phyloP scores from a whole-genome alignment of 1,140 invertebrate genomes.

The Oryzaephilus surinamensis region DNA sequence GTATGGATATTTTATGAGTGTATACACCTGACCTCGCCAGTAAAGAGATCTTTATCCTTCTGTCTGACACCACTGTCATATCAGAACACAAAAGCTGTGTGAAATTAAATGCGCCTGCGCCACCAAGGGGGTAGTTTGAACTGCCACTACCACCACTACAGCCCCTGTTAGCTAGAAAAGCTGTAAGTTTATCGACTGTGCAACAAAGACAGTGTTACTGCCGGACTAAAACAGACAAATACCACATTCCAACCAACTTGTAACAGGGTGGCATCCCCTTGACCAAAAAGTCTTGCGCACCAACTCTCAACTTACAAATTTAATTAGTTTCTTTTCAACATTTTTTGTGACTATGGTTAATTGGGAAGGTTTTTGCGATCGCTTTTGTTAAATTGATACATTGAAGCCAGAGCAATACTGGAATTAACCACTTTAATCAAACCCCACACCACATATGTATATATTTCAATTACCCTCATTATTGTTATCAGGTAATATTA shows the following conservation, averaged over 20 bases:
- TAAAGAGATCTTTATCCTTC: too few species aligned
- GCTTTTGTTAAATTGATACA: too few species aligned
- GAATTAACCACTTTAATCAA: neutral
- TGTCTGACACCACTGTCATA: too few species aligned
- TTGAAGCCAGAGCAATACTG: neutral
- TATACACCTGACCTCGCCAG: too few species aligned
- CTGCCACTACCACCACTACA: too few species aligned
- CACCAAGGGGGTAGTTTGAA: too few species aligned
- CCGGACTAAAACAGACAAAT: constrained; percentile 12
- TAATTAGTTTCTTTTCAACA: constrained; percentile 5
- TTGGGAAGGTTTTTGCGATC: constrained; percentile 6
- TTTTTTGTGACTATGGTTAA: constrained; percentile 3
- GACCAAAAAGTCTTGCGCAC: constrained; percentile 4
- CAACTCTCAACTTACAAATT: constrained; percentile 5
- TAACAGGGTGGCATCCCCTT: constrained; percentile 5
- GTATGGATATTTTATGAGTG: too few species aligned
- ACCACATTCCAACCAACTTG: constrained; percentile 11
- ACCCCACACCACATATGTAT: neutral
- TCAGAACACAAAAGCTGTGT: too few species aligned
- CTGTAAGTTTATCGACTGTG: constrained; percentile 14
- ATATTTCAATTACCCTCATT: neutral
- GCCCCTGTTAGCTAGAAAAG: too few species aligned
- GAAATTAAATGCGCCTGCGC: too few species aligned
- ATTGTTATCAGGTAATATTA: neutral
- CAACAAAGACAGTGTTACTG: constrained; percentile 9